These are phyloP conservation scores for Sericinus montela DNA, from an alignment of 2,888 invertebrate species.

Conservation along the genomic window DNA sequence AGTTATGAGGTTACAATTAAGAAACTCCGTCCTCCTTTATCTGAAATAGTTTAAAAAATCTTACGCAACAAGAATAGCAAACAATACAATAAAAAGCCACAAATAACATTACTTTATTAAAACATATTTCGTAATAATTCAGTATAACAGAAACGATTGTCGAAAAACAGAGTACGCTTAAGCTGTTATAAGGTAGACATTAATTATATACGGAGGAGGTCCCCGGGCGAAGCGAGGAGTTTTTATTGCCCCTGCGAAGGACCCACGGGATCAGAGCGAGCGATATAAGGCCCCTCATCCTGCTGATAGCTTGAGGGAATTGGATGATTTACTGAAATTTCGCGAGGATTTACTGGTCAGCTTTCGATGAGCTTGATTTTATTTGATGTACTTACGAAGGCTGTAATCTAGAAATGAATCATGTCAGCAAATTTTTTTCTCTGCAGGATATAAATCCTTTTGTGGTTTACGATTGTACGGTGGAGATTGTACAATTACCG, in stretches of 20 bases:
- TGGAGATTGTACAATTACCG: no score
- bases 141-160: not conserved
- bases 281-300: constrained; percentile 8
- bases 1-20: no score
- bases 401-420: no score
- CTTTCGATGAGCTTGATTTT: constrained; percentile 3
- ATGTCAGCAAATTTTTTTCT: no score
- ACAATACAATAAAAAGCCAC: no score
- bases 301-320: constrained; percentile 32
- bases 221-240: constrained; percentile 19
- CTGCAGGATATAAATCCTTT: no score
- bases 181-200: constrained; percentile 27
- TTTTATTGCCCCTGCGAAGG: constrained; percentile 31
- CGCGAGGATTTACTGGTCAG: constrained; percentile 21
- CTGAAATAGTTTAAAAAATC: no score
- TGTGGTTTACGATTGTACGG: no score
- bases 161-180: constrained; percentile 2
- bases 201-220: constrained; percentile 28
- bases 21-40: no score
- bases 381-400: not conserved
- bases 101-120: no score
- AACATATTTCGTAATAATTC: no score
- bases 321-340: constrained; percentile 34
- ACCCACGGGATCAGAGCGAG: constrained; percentile 12
- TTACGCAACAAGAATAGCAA: no score